Conservation (phyloP, 2,888 invertebrate genomes). For the Onthophagus sagittarius region DNA sequence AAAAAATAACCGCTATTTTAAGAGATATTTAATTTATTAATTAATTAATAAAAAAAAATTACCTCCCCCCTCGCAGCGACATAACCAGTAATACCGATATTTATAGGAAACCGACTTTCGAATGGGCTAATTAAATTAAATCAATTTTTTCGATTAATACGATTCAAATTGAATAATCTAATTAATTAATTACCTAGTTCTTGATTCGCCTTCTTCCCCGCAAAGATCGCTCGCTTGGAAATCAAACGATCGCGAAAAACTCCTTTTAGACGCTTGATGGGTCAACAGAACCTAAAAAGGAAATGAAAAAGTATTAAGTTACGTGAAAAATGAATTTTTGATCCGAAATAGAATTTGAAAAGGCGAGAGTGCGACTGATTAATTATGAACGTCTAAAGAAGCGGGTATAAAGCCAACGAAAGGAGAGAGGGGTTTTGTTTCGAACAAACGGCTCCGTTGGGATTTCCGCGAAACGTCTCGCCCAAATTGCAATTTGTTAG, state of each 20-base stretch:
- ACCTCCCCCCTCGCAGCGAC: slow-evolving; percentile 95
- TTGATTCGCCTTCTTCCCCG: slow-evolving; percentile 73
- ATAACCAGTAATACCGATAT: slow-evolving; percentile 91
- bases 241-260: slow-evolving; percentile 92
- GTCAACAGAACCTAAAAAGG: slow-evolving; percentile 73
- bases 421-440: not conserved
- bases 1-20: slow-evolving; percentile 32
- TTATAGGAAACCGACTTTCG: slow-evolving; percentile 91
- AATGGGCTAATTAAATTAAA: slow-evolving; percentile 74
- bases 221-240: slow-evolving; percentile 86
- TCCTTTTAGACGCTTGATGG: slow-evolving; percentile 85
- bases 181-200: slow-evolving; percentile 58
- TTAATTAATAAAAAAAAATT: slow-evolving; percentile 27
- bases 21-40: slow-evolving; percentile 12
- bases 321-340: too few species aligned
- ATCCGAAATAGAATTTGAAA: not conserved
- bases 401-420: not conserved
- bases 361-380: not conserved
- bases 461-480: not conserved
- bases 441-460: not conserved
- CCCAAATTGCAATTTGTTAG: not conserved
- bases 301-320: not conserved
- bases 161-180: not conserved
- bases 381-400: not conserved
- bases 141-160: slow-evolving; percentile 21